Conservation (phyloP, 2,113 vertebrate species). For the Anarhynchus alexandrinus region DNA sequence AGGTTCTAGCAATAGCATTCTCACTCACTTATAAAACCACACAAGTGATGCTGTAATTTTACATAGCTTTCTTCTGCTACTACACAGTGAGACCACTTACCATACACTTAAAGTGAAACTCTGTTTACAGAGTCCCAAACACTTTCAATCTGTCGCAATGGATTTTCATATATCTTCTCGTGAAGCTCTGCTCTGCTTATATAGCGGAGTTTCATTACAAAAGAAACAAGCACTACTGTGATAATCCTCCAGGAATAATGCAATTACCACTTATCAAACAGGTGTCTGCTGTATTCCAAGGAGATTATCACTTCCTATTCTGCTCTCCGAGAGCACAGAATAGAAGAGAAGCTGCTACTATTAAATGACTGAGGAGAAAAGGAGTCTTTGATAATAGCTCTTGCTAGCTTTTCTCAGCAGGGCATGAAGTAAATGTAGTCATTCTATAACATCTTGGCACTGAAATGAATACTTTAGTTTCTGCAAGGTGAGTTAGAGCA, state of each 20-base stretch:
- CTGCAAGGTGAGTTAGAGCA: background rate
- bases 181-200: background rate
- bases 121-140: background rate
- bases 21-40: background rate
- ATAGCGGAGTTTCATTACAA: constrained; percentile 22
- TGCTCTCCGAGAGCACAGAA: constrained; percentile 11
- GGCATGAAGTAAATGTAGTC: background rate
- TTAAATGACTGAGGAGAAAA: constrained; percentile 42
- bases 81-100: background rate
- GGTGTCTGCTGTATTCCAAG: constrained; percentile 54
- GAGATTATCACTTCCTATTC: constrained; percentile 55
- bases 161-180: background rate
- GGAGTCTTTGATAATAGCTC: constrained; percentile 28
- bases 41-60: background rate
- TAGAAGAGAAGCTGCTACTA: constrained; percentile 60
- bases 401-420: constrained; percentile 44
- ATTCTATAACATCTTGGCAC: background rate
- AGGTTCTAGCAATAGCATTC: background rate
- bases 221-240: constrained; percentile 34
- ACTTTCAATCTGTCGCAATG: background rate
- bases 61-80: background rate
- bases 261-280: constrained; percentile 65
- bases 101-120: background rate
- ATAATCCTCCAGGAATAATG: constrained; percentile 55
- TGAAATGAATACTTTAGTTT: background rate